phyloP scores from a whole-genome alignment of 2,888 invertebrate species.

The Lomographa bimaculata region DNA sequence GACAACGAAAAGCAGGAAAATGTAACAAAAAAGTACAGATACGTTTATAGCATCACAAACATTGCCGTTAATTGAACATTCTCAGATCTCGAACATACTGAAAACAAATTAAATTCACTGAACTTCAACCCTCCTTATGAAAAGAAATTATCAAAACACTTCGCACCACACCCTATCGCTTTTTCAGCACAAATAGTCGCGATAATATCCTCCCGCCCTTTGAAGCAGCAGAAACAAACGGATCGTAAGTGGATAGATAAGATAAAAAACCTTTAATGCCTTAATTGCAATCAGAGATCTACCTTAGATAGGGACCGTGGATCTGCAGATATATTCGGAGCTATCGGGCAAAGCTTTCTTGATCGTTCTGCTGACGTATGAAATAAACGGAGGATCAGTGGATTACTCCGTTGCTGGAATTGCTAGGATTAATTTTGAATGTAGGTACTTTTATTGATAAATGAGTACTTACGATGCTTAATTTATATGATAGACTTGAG shows the following conservation, averaged over 20 bases:
- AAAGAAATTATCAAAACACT: slow-evolving; percentile 26
- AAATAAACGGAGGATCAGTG: slow-evolving; percentile 15
- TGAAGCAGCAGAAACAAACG: slow-evolving; percentile 35
- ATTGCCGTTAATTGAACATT: too few relatives aligned
- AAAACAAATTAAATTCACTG: slow-evolving; percentile 5
- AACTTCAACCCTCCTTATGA: slow-evolving; percentile 16
- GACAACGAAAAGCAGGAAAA: too few relatives aligned
- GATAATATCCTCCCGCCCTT: slow-evolving; percentile 32
- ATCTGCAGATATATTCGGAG: neutral
- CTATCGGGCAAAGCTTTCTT: slow-evolving; percentile 4
- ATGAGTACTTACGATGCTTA: too few relatives aligned
- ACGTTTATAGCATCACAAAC: too few relatives aligned
- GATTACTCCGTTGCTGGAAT: slow-evolving; percentile 1
- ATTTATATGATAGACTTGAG: too few relatives aligned
- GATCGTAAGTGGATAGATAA: slow-evolving; percentile 33
- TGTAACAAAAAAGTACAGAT: too few relatives aligned
- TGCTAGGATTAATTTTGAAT: slow-evolving; percentile 1
- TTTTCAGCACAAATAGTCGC: slow-evolving; percentile 24
- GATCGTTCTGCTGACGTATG: slow-evolving; percentile 14
- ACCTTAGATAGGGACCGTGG: neutral
- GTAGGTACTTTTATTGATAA: too few relatives aligned
- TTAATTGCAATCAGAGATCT: slow-evolving; percentile 41
- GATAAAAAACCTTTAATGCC: slow-evolving; percentile 36
- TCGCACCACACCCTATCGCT: slow-evolving; percentile 18
- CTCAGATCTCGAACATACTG: too few relatives aligned